Evolutionary conservation across 2,888 invertebrate genomes (phyloP).

Genomic region (Cyaniris semiargus): DNA sequence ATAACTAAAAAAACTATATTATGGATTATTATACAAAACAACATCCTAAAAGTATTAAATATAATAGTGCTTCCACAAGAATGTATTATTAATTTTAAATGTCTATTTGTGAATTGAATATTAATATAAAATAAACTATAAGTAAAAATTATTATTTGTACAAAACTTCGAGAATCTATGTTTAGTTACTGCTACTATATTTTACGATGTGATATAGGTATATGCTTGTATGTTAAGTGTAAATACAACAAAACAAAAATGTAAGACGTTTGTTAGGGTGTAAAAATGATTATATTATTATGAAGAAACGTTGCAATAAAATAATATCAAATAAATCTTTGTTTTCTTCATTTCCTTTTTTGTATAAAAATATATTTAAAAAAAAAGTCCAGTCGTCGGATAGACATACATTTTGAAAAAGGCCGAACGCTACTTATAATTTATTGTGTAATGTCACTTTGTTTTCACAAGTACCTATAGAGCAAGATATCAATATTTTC

Average conservation of each 20-base stretch:
- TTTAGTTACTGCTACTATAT: constrained; percentile 31
- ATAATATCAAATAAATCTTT: constrained; percentile 37
- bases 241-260: constrained; percentile 52
- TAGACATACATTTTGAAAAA: no score
- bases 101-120: constrained; percentile 29
- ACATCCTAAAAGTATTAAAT: constrained; percentile 2
- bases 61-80: constrained; percentile 14
- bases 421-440: no score
- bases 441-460: no score
- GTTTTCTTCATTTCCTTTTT: neutral
- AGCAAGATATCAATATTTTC: no score
- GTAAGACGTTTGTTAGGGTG: constrained; percentile 28
- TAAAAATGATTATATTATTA: constrained; percentile 36
- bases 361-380: no score
- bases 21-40: neutral
- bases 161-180: constrained; percentile 49
- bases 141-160: constrained; percentile 46
- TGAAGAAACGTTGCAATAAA: constrained; percentile 41
- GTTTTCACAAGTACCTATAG: no score
- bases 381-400: no score
- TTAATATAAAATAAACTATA: constrained; percentile 51
- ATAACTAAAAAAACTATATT: neutral
- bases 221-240: constrained; percentile 63
- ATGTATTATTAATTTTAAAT: constrained; percentile 14
- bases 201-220: constrained; percentile 72